phyloP scores from a whole-genome alignment of 1,140 invertebrate species.

The Neelides sp. region DNA sequence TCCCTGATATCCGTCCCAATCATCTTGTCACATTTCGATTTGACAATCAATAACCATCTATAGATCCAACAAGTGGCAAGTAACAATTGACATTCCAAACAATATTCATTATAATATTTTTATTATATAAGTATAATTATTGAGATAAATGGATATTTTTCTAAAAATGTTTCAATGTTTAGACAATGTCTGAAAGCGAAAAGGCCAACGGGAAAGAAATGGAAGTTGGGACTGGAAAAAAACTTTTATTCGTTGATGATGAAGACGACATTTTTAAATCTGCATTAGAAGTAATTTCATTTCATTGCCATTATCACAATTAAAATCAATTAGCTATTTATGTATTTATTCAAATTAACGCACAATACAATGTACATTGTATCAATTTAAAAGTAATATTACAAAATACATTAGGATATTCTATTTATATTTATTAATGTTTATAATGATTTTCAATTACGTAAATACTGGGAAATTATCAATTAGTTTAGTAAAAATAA shows the following conservation, averaged over 20 bases:
- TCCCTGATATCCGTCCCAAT: no score
- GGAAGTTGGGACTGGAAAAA: neutral
- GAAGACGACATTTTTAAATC: conserved; percentile 31
- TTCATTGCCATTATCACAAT: neutral
- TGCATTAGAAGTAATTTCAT: conserved; percentile 26
- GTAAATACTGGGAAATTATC: no score
- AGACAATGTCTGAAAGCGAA: conserved; percentile 11
- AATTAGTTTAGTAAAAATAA: neutral
- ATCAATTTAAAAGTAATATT: no score
- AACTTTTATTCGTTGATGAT: conserved; percentile 11
- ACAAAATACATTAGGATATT: no score
- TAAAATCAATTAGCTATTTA: neutral
- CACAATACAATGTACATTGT: neutral
- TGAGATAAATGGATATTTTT: neutral
- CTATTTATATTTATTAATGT: no score
- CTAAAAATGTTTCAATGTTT: neutral
- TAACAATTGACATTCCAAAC: neutral
- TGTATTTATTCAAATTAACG: neutral
- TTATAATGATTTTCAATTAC: no score
- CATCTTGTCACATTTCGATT: no score
- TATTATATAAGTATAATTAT: neutral
- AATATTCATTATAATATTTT: neutral
- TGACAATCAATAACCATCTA: no score
- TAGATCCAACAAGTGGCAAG: neutral
- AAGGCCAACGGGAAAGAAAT: neutral